Evolutionary conservation across 2,888 invertebrate species (phyloP).

Genomic region (Melanostoma scalare): DNA sequence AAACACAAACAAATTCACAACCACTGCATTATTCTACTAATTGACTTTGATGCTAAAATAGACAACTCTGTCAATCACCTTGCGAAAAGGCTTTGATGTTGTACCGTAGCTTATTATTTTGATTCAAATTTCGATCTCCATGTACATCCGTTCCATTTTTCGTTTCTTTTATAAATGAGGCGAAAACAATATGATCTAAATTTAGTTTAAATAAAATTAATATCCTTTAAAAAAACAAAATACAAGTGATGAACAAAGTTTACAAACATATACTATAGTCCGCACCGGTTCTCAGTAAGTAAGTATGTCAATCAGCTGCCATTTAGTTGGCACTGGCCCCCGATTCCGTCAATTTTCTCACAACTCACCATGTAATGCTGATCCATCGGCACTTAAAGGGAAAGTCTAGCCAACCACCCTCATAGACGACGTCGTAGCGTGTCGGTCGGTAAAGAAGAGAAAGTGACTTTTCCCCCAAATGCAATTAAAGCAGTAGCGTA

Average conservation of each 20-base stretch:
- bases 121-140: too few relatives aligned
- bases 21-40: too few relatives aligned
- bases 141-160: too few relatives aligned
- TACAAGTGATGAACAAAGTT: conserved; percentile 42
- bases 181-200: too few relatives aligned
- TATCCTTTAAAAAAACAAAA: too few relatives aligned
- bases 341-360: conserved; percentile 25
- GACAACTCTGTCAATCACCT: too few relatives aligned
- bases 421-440: conserved; percentile 13
- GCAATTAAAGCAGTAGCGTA: conserved; percentile 21
- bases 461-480: conserved; percentile 40
- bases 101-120: too few relatives aligned
- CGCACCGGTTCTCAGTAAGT: conserved; percentile 5
- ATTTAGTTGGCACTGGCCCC: background rate
- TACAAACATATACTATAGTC: conserved; percentile 1
- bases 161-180: too few relatives aligned
- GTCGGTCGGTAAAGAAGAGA: conserved; percentile 6
- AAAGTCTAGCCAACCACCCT: conserved; percentile 38
- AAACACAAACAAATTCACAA: too few relatives aligned
- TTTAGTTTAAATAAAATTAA: too few relatives aligned
- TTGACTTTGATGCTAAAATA: too few relatives aligned
- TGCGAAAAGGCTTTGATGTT: too few relatives aligned
- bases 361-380: conserved; percentile 37
- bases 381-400: conserved; percentile 53
- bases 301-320: conserved; percentile 47